Percentiles rank a stretch among this genome's conserved stretches.
Evolutionary conservation across 2,888 invertebrate genomes (phyloP).

Genomic region (Barypeithes pellucidus): DNA sequence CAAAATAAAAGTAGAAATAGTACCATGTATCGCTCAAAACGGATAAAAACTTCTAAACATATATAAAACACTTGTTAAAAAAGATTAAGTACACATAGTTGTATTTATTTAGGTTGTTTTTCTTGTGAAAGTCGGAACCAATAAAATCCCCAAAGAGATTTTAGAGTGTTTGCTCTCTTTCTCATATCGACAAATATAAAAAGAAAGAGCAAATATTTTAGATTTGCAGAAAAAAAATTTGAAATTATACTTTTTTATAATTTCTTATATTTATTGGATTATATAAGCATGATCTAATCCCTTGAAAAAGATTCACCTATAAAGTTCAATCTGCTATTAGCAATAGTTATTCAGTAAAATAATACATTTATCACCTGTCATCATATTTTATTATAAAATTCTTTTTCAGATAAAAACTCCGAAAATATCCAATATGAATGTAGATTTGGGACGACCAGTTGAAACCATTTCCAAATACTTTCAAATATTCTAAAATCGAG

Average conservation of each 20-base stretch:
- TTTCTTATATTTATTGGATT: no score
- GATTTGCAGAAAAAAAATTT: neutral
- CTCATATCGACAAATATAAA: neutral
- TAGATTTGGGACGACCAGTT: neutral
- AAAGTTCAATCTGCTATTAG: no score
- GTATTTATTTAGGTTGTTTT: constrained; percentile 3
- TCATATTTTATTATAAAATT: neutral
- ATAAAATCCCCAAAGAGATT: neutral
- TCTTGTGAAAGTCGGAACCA: neutral
- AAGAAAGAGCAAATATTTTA: neutral
- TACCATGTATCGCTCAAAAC: neutral
- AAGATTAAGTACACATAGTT: constrained; percentile 3
- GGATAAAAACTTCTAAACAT: neutral
- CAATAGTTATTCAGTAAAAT: no score
- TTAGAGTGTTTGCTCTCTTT: constrained; percentile 1
- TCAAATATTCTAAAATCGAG: neutral
- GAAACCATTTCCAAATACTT: constrained; percentile 11
- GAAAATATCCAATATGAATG: constrained; percentile 7
- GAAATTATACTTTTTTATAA: no score
- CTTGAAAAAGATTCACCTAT: no score
- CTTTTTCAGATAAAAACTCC: neutral
- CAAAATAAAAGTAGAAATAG: neutral
- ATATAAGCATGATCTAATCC: no score
- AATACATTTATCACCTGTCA: no score
- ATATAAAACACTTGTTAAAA: constrained; percentile 1